Conservation (phyloP, 2,797 vertebrate genomes). For the Gymnothorax javanicus region DNA sequence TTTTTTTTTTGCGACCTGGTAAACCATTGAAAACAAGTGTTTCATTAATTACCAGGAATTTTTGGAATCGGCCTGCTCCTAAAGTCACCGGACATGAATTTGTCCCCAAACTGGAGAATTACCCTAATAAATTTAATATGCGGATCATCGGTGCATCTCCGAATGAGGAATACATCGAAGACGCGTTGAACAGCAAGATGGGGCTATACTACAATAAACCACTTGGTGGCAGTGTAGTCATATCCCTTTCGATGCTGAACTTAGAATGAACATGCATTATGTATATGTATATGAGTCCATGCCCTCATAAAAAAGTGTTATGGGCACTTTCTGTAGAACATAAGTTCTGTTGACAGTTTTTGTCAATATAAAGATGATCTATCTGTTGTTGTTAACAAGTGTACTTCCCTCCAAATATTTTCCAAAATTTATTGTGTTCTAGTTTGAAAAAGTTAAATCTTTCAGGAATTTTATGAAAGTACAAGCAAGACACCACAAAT, state of each 20-base stretch:
- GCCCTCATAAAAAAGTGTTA: not conserved
- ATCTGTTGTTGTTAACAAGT: not conserved
- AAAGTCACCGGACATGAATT: no score
- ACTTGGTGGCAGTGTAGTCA: constrained; percentile 19
- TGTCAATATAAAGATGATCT: not conserved
- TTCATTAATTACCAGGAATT: no score
- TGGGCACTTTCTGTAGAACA: not conserved
- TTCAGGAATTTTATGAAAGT: not conserved
- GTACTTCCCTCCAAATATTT: not conserved
- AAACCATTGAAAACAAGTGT: no score
- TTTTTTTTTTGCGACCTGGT: no score
- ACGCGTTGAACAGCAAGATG: not conserved
- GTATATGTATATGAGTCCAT: not conserved
- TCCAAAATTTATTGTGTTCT: not conserved
- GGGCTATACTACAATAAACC: not conserved
- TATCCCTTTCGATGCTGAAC: not conserved
- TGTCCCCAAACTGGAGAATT: no score
- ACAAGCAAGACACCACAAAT: not conserved
- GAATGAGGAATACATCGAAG: not conserved
- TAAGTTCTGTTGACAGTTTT: not conserved
- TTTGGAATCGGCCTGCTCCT: no score
- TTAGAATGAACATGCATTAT: not conserved
- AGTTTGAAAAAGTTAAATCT: not conserved
- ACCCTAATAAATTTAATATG: no score
- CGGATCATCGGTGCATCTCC: not conserved